Evolutionary conservation across 2,113 vertebrate species (phyloP).

Genomic region (Eulemur macaco): DNA sequence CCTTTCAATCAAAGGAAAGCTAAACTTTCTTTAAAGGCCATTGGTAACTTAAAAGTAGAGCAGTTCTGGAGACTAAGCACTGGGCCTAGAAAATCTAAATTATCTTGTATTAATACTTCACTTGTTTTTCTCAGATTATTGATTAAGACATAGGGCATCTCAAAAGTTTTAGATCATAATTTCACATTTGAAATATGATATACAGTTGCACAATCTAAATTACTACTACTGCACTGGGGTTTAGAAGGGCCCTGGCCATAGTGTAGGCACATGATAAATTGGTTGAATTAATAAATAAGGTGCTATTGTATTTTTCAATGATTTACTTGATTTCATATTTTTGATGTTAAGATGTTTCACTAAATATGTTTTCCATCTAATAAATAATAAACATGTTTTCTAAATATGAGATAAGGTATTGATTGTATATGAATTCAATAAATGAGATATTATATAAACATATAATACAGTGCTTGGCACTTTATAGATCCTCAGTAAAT

Average conservation of each 20-base stretch:
- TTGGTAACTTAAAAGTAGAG: not conserved
- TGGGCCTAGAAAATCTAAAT: not conserved
- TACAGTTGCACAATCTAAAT: not conserved
- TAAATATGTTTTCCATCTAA: not conserved
- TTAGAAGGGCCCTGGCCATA: not conserved
- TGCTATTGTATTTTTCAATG: not conserved
- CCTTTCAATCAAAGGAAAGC: not conserved
- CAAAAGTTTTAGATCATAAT: not conserved
- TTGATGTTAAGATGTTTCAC: not conserved
- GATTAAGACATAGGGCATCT: not conserved
- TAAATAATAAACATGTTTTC: not conserved
- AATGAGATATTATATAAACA: not conserved
- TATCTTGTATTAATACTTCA: not conserved
- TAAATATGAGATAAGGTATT: not conserved
- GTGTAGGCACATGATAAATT: not conserved
- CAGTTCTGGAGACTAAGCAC: not conserved
- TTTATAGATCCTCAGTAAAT: conserved; percentile 31
- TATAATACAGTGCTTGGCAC: not conserved
- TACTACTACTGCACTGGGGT: not conserved
- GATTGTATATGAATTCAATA: not conserved
- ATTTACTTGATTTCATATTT: not conserved
- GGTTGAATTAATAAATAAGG: not conserved
- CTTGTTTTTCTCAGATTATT: not conserved
- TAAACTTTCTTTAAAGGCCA: not conserved
- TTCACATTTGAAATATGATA: not conserved